Evolutionary conservation across 2,113 vertebrate species (phyloP).

Genomic region (Semnornis frantzii): DNA sequence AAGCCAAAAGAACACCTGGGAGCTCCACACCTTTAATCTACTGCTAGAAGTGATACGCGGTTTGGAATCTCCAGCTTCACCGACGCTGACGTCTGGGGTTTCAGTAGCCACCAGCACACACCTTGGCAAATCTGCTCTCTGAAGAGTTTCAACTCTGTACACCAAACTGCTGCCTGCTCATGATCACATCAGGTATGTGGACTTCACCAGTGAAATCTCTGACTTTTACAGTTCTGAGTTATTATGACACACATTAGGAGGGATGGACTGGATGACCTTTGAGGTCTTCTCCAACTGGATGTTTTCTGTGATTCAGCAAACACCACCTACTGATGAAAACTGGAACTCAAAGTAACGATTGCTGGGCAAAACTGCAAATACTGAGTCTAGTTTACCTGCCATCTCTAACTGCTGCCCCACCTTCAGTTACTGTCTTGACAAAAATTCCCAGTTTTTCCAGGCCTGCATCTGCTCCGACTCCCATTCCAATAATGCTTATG

Average conservation of each 20-base stretch:
- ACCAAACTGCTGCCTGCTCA: not conserved
- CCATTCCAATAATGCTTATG: conserved; percentile 99
- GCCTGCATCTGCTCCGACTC: conserved; percentile 96
- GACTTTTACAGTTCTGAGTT: not conserved
- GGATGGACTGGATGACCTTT: too few species aligned
- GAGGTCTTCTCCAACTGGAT: too few species aligned
- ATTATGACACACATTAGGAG: not conserved
- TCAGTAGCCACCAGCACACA: not conserved
- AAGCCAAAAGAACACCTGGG: not conserved
- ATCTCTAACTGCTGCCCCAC: conserved; percentile 93
- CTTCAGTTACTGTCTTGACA: conserved; percentile 97
- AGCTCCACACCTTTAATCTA: not conserved
- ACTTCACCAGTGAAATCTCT: not conserved
- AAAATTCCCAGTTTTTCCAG: conserved; percentile 98
- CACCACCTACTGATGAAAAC: not conserved
- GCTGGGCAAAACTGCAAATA: not conserved
- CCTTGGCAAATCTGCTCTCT: not conserved
- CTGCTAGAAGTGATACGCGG: not conserved
- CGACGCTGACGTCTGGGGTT: not conserved
- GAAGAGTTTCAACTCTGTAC: not conserved
- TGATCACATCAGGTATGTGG: not conserved
- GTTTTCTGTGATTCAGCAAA: not conserved
- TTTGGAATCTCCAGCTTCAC: not conserved
- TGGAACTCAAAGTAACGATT: not conserved
- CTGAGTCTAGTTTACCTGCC: conserved; percentile 81